Conservation (phyloP, 2,797 vertebrate genomes). For the Tapirus indicus region DNA sequence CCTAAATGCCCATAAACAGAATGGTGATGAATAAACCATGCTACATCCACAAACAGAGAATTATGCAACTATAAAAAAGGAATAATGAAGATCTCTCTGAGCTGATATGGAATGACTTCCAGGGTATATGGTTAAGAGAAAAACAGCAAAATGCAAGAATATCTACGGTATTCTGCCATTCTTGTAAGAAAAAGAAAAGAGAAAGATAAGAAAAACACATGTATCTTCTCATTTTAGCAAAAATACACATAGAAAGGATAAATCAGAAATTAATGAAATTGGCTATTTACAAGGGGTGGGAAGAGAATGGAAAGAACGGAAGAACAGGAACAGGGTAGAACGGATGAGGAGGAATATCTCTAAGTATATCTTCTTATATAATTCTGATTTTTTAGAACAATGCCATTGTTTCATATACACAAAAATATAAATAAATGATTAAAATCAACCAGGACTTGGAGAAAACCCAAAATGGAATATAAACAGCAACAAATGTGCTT, state of each 20-base stretch:
- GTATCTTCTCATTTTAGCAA: neutral
- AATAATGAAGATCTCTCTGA: neutral
- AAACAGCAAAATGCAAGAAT: neutral
- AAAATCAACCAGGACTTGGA: neutral
- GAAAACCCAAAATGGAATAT: neutral
- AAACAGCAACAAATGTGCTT: neutral
- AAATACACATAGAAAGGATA: neutral
- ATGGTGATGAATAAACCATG: neutral
- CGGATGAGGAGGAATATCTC: neutral
- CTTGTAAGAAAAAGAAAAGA: neutral
- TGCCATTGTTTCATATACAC: neutral
- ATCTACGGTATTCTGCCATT: neutral
- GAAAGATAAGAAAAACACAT: neutral
- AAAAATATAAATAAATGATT: neutral
- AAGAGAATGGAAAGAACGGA: neutral
- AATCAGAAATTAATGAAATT: neutral
- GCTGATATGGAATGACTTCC: neutral
- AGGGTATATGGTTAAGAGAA: neutral
- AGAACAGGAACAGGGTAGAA: neutral
- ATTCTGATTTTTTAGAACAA: constrained; percentile 10
- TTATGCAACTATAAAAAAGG: neutral
- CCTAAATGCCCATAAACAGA: neutral
- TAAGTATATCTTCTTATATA: neutral
- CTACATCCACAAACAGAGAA: neutral
- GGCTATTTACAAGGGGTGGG: neutral